These are phyloP conservation scores for Leptatherina wallacei DNA, from an alignment of 2,797 vertebrate genomes.

Conservation along the genomic window DNA sequence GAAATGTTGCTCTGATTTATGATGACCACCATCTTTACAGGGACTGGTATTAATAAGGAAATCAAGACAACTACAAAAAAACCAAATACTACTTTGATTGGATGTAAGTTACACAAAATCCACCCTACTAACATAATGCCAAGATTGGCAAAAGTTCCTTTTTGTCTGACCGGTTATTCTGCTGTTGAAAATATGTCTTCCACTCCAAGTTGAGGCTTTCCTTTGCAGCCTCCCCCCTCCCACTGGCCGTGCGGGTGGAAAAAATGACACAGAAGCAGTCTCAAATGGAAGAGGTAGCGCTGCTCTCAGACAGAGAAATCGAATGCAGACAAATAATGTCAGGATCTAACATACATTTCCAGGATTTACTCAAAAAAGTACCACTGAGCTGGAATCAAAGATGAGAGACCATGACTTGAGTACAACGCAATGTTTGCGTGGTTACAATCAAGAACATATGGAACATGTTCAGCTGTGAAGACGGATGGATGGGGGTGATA, in stretches of 20 bases:
- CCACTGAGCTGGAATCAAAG: not conserved
- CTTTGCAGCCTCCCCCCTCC: conserved; percentile 49
- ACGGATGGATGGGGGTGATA: not conserved
- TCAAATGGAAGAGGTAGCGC: conserved; percentile 52
- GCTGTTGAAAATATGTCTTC: conserved; percentile 44
- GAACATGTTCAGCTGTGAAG: conserved; percentile 28
- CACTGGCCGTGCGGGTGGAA: conserved; percentile 73
- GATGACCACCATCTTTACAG: not conserved
- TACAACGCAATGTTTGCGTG: not conserved
- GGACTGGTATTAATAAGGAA: not conserved
- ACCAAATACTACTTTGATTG: not conserved
- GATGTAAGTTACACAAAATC: not conserved
- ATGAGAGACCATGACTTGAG: not conserved
- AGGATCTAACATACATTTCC: conserved; percentile 12
- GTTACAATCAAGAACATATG: conserved; percentile 31
- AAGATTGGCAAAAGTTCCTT: not conserved
- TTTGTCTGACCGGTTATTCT: conserved; percentile 35
- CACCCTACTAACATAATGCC: not conserved
- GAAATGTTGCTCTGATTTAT: not conserved
- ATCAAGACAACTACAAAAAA: not conserved
- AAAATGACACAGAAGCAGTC: conserved; percentile 75
- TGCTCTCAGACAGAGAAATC: conserved; percentile 55
- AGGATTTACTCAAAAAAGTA: conserved; percentile 22
- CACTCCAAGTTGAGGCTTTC: conserved; percentile 26
- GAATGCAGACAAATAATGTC: conserved; percentile 27